Conservation (phyloP, 2,113 vertebrate genomes). For the Colossoma macropomum region DNA sequence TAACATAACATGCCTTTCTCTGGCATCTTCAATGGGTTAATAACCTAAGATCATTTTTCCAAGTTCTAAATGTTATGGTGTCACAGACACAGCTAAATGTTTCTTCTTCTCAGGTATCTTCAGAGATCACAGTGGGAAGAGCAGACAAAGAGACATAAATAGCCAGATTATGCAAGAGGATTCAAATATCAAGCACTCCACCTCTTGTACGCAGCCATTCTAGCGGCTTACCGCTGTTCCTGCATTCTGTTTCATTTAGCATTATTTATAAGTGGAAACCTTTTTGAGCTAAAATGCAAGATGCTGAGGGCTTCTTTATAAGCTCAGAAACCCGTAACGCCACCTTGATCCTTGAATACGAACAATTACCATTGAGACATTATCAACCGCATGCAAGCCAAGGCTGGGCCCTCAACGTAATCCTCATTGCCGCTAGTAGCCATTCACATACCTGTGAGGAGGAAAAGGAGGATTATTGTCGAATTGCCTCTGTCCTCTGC, state of each 20-base stretch:
- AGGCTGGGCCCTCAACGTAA: background rate
- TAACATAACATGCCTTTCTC: background rate
- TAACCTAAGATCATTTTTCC: background rate
- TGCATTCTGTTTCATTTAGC: background rate
- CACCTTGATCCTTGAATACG: background rate
- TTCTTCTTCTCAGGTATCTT: background rate
- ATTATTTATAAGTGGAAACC: background rate
- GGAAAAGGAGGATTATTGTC: slow-evolving; percentile 12
- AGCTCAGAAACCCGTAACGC: background rate
- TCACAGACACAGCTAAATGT: background rate
- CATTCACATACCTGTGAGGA: slow-evolving; percentile 1
- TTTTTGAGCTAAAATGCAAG: background rate
- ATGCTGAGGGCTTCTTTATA: background rate
- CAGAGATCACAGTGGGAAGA: background rate
- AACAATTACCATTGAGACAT: slow-evolving; percentile 2
- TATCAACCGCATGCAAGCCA: background rate
- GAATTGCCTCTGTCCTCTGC: background rate
- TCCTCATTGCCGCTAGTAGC: background rate
- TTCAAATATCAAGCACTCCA: background rate
- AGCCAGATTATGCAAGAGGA: background rate
- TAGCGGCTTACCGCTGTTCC: background rate
- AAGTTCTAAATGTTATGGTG: background rate
- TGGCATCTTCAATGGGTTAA: background rate
- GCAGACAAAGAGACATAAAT: background rate
- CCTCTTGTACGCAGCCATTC: background rate